phyloP scores from a whole-genome alignment of 2,113 vertebrate genomes.

The Festucalex cinctus region DNA sequence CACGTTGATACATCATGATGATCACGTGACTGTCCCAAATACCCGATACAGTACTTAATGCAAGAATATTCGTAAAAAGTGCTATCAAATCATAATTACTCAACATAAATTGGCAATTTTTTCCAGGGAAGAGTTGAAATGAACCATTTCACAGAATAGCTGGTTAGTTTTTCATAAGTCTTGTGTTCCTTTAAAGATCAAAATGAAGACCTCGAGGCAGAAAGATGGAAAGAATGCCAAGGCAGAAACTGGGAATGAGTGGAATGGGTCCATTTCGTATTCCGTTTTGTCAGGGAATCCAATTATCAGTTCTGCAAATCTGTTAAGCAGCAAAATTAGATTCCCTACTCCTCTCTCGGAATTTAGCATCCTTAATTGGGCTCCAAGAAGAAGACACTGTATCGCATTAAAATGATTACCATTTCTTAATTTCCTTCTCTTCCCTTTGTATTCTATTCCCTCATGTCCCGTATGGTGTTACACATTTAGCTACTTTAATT shows the following conservation, averaged over 20 bases:
- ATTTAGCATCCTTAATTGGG: constrained; percentile 27
- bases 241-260: constrained; percentile 6
- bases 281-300: constrained; percentile 29
- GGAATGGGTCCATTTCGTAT: constrained; percentile 30
- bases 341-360: not conserved
- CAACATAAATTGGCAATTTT: no score
- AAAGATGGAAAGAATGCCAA: not conserved
- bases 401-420: constrained; percentile 42
- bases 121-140: no score
- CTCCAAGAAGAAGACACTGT: constrained; percentile 35
- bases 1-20: no score
- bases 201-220: not conserved
- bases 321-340: constrained; percentile 27
- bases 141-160: no score
- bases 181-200: no score
- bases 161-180: no score
- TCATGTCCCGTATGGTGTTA: constrained; percentile 25
- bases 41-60: no score
- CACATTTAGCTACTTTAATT: constrained; percentile 51
- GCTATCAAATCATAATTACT: no score
- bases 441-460: constrained; percentile 28
- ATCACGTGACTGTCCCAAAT: no score
- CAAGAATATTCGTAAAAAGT: no score
- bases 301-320: constrained; percentile 32
- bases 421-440: constrained; percentile 34